A percentile compares a stretch with the other conserved stretches of the same genome.
phyloP scores from a whole-genome alignment of 2,797 vertebrate genomes.

The Sus cebifrons region DNA sequence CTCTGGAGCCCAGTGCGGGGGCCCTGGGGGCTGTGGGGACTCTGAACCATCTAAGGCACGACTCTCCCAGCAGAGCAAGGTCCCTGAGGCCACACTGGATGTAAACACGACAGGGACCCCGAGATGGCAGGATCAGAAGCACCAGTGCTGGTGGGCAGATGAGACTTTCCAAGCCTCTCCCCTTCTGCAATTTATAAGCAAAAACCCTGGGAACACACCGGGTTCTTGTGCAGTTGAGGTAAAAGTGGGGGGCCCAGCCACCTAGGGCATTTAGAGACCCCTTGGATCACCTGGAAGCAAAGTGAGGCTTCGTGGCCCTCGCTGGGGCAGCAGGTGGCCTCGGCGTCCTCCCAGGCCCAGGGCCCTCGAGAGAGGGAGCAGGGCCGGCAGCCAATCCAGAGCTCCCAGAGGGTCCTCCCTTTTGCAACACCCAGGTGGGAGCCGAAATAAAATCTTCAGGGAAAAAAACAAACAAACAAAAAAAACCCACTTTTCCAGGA shows the following conservation, averaged over 20 bases:
- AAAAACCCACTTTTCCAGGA: not conserved
- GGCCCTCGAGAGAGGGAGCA: not conserved
- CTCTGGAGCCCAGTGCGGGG: not conserved
- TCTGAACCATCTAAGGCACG: not conserved
- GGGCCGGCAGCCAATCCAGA: not conserved
- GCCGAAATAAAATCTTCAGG: not conserved
- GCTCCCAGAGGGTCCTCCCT: not conserved
- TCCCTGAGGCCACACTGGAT: accelerated
- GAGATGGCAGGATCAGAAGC: not conserved
- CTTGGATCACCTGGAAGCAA: not conserved
- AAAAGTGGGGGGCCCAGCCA: not conserved
- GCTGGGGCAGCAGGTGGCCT: not conserved
- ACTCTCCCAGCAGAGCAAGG: not conserved
- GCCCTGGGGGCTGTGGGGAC: too few species aligned
- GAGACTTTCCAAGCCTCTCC: not conserved
- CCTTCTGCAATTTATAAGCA: not conserved
- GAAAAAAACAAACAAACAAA: too few species aligned
- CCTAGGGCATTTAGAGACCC: not conserved
- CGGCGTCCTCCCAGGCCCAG: not conserved
- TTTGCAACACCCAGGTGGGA: not conserved
- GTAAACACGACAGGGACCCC: not conserved
- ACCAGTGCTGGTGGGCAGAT: not conserved
- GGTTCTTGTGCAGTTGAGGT: not conserved
- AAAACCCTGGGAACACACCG: not conserved
- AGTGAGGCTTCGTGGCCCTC: accelerated